Percentiles rank a stretch among this genome's conserved stretches.
These are phyloP conservation scores for Heliothis peltigera DNA, from an alignment of 2,888 invertebrate genomes.

Conservation along the genomic window DNA sequence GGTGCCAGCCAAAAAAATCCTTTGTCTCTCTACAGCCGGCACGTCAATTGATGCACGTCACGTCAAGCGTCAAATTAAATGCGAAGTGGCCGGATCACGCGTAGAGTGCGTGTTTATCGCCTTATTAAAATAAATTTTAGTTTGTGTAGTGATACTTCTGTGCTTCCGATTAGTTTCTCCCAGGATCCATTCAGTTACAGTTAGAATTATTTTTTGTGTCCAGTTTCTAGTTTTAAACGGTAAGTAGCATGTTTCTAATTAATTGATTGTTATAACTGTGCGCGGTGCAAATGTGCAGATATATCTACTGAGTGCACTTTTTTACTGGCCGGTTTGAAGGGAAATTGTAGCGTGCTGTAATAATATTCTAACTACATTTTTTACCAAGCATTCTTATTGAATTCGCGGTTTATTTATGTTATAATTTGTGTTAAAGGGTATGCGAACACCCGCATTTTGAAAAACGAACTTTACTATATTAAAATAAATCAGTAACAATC, in stretches of 20 bases:
- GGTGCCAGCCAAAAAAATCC: no score
- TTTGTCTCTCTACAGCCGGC: neutral
- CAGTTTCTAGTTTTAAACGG: constrained; percentile 7
- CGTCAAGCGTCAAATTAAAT: neutral
- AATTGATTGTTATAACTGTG: constrained; percentile 12
- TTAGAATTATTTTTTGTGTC: neutral
- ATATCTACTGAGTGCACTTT: constrained; percentile 15
- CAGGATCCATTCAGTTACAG: constrained; percentile 7
- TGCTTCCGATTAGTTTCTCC: constrained; percentile 19
- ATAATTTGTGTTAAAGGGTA: constrained; percentile 7
- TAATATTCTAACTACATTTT: neutral
- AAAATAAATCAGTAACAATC: neutral
- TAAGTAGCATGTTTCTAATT: constrained; percentile 34
- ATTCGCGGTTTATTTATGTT: neutral
- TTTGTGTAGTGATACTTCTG: constrained; percentile 37
- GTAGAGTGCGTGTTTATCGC: constrained; percentile 49
- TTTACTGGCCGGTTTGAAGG: constrained; percentile 17
- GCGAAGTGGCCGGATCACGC: constrained; percentile 47
- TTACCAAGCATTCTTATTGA: neutral
- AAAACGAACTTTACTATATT: neutral
- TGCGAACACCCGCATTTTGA: neutral
- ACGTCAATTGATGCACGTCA: neutral
- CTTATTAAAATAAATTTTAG: constrained; percentile 21
- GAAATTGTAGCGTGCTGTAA: constrained; percentile 4
- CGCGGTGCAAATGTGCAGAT: constrained; percentile 4